phyloP scores from a whole-genome alignment of 37 sponge, comb jelly and placozoan genomes.

The Beroe ovata region DNA sequence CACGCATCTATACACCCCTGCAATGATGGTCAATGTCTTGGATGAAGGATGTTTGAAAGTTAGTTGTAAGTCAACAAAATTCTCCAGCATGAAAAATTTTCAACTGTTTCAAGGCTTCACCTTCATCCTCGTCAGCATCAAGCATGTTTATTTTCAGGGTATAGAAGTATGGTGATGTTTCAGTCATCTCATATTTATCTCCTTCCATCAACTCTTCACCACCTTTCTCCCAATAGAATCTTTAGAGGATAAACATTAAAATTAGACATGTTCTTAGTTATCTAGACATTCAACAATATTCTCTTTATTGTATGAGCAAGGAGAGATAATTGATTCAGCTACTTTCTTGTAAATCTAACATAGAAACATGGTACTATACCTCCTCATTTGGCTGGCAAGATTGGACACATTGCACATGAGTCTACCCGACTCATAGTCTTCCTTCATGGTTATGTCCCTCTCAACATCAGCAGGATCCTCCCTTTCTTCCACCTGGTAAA shows the following conservation, averaged over 20 bases:
- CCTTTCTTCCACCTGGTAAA: neutral
- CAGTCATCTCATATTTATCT: neutral
- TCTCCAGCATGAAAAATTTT: no score
- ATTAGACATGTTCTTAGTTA: no score
- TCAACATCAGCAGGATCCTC: neutral
- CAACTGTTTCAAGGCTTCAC: no score
- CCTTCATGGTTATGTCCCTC: constrained; percentile 23
- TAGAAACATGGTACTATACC: no score
- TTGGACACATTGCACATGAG: neutral
- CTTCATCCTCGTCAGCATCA: neutral
- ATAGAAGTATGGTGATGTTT: neutral
- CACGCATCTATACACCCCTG: constrained; percentile 39
- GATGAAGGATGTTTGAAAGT: no score
- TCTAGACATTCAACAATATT: no score
- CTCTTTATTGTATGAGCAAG: no score
- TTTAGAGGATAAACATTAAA: no score
- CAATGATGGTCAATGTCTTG: neutral
- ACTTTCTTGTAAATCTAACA: no score
- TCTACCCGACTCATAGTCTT: neutral
- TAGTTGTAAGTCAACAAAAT: neutral
- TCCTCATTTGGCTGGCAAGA: neutral
- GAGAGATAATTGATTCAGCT: no score
- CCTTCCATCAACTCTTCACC: constrained; percentile 9
- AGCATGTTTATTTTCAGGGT: neutral
- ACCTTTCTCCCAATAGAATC: constrained; percentile 44